Evolutionary conservation across 2,888 invertebrate genomes (phyloP).

Genomic region (Omphaloscelis lunosa): DNA sequence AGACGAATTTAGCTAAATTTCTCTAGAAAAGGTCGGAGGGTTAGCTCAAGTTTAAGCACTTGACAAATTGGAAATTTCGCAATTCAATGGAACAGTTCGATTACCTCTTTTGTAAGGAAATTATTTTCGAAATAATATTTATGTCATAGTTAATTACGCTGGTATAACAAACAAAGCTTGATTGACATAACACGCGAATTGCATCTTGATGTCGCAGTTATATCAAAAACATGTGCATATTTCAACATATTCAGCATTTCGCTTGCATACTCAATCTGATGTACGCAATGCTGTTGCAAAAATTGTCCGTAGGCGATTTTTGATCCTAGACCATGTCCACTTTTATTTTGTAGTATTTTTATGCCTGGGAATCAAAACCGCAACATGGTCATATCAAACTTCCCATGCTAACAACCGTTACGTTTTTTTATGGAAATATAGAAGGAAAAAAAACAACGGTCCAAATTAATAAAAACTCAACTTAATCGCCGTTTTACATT

Average conservation of each 20-base stretch:
- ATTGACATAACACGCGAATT: slow-evolving; percentile 57
- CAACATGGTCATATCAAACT: neutral
- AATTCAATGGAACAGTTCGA: slow-evolving; percentile 44
- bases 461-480: neutral
- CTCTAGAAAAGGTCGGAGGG: slow-evolving; percentile 65
- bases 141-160: slow-evolving; percentile 8
- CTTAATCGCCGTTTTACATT: slow-evolving; percentile 6
- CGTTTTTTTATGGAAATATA: neutral
- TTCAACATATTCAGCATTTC: slow-evolving; percentile 68
- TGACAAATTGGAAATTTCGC: slow-evolving; percentile 65
- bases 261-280: slow-evolving; percentile 72
- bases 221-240: slow-evolving; percentile 70
- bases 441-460: neutral
- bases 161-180: slow-evolving; percentile 54
- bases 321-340: slow-evolving; percentile 48
- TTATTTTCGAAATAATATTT: slow-evolving; percentile 26
- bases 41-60: slow-evolving; percentile 64
- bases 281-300: slow-evolving; percentile 68
- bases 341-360: slow-evolving; percentile 60
- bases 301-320: slow-evolving; percentile 65
- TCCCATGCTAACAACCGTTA: neutral
- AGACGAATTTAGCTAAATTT: slow-evolving; percentile 70
- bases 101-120: slow-evolving; percentile 18
- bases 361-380: neutral
- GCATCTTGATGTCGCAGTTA: slow-evolving; percentile 67